Evolutionary conservation across 2,113 vertebrate species (phyloP).

Genomic region (Cyprinodon variegatus): DNA sequence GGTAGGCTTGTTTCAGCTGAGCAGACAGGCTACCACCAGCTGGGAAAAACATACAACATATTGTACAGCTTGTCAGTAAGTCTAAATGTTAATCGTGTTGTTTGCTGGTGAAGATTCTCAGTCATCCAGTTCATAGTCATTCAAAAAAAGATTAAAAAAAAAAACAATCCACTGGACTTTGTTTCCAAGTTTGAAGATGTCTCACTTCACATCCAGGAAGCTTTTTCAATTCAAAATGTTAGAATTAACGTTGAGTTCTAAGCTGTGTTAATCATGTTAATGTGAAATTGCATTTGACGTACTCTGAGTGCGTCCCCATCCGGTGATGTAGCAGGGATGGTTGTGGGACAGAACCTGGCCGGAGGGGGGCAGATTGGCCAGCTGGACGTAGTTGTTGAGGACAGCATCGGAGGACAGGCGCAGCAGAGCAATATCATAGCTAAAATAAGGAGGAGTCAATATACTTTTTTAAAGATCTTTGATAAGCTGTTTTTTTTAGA

Average conservation of each 20-base stretch:
- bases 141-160: too few relatives aligned
- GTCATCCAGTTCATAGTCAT: too few relatives aligned
- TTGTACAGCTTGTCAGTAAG: background rate
- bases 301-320: conserved; percentile 90
- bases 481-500: background rate
- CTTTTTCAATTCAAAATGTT: too few relatives aligned
- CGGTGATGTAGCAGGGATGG: conserved; percentile 86
- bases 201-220: too few relatives aligned
- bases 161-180: too few relatives aligned
- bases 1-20: conserved; percentile 85
- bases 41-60: conserved; percentile 40
- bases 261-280: background rate
- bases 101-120: too few relatives aligned
- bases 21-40: conserved; percentile 85
- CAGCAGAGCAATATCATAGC: conserved; percentile 89
- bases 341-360: conserved; percentile 83
- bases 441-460: conserved; percentile 37
- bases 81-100: background rate
- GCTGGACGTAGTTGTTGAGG: conserved; percentile 84
- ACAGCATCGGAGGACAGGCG: conserved; percentile 75
- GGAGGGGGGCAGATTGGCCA: conserved; percentile 79
- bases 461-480: background rate
- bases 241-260: too few relatives aligned
- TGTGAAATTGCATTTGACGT: conserved; percentile 62
- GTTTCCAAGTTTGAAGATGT: too few relatives aligned